Base-by-base conservation (phyloP, 2,797 vertebrate species). In the Thaleichthys pacificus region DNA sequence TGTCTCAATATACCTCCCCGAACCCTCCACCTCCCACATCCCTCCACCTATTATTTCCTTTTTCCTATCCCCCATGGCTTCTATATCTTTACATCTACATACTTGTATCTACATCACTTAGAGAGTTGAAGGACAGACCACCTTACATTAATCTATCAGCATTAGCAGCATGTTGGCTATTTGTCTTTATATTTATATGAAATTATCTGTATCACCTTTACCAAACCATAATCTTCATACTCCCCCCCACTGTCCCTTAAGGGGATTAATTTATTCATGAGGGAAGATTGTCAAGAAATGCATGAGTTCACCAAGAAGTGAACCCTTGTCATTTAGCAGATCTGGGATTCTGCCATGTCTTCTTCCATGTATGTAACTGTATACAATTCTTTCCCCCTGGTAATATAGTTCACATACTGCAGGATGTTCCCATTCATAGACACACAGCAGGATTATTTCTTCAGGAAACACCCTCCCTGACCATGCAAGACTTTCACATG, bases 231-330 rank as follows among this genome's bases (percentile, higher is more conserved):
- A 12, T 62, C 26, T 32, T 4, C 28, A 62, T 0, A 3, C 24
- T 7, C 61, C 19, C 61, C 19, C 61, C 28, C 28, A 6, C 61
- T 62, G 24, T 28, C 57, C n/a, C 28, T 22, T 35, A 9, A 14
- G 2, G 0, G 6, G 24, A 17, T 51, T n/a, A 19, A 38, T 69
- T 77, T 77, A 61, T 66, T 80, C 47, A 82, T 76, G 47, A 75
- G 32, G n/a, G 22, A 79, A 71, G 65, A 72, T 74, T 83, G 81
- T 71, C 1, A 56, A 38, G 56, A 17, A 62, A 70, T 2, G 65
- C 66, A 67, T 49, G 42, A 80, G 79, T 88, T 87, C 79, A 66
- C 71, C 80, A 76, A 82, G 77, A 86, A 80, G 67, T 60, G 35
- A 77, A 77, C 75, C 32, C 3, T 75, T 21, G 80, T 73, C 60